These are phyloP conservation scores for Littorina saxatilis DNA, from an alignment of 1,140 invertebrate genomes.

Conservation along the genomic window DNA sequence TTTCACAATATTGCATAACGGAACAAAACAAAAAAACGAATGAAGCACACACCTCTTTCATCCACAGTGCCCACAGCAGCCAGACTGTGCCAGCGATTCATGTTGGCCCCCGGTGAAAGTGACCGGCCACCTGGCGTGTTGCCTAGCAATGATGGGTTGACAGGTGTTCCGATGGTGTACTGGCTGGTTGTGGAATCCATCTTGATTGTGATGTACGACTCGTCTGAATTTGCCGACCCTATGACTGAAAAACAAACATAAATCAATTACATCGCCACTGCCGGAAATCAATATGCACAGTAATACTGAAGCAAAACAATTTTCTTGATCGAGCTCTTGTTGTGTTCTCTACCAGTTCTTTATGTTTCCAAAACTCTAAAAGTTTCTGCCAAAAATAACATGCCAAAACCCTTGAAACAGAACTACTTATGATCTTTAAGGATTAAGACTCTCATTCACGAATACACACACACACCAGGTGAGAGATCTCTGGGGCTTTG, in stretches of 20 bases:
- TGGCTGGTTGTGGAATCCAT: slow-evolving; percentile 68
- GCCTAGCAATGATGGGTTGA: slow-evolving; percentile 47
- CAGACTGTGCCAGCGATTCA: slow-evolving; percentile 47
- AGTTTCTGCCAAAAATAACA: too few relatives aligned
- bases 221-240: slow-evolving; percentile 51
- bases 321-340: too few relatives aligned
- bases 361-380: too few relatives aligned
- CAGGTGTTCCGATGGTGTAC: slow-evolving; percentile 73
- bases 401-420: too few relatives aligned
- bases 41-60: slow-evolving; percentile 55
- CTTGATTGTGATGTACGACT: slow-evolving; percentile 71
- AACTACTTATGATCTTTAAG: too few relatives aligned
- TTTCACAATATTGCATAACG: too few relatives aligned
- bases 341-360: too few relatives aligned
- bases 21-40: not conserved
- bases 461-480: too few relatives aligned
- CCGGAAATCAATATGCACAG: not conserved
- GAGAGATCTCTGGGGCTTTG: too few relatives aligned
- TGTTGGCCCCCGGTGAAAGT: not conserved
- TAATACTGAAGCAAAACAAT: not conserved
- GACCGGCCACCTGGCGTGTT: not conserved
- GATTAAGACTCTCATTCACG: too few relatives aligned
- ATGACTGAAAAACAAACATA: slow-evolving; percentile 23
- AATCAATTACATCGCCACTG: not conserved
- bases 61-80: slow-evolving; percentile 51